These are phyloP conservation scores for Phrynosoma platyrhinos DNA, from an alignment of 2,113 vertebrate species.

Conservation along the genomic window DNA sequence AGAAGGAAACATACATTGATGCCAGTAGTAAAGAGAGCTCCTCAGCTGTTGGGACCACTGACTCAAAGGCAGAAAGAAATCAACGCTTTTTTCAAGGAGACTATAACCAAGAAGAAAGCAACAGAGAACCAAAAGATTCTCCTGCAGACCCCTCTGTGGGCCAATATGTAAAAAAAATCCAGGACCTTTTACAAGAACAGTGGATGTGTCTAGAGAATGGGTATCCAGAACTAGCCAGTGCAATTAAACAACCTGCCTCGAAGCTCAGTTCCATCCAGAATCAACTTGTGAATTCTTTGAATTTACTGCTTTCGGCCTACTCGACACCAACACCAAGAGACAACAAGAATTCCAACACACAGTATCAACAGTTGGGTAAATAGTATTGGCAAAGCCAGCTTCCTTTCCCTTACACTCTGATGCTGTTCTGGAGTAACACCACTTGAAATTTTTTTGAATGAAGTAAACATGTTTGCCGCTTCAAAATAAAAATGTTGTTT, in stretches of 20 bases:
- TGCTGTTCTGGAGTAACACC: not conserved
- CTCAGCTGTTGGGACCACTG: not conserved
- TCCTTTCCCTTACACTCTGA: conserved; percentile 34
- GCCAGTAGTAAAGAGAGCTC: not conserved
- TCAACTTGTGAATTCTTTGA: conserved; percentile 95
- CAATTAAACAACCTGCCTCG: conserved; percentile 86
- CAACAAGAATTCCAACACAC: conserved; percentile 67
- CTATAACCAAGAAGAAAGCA: conserved; percentile 30
- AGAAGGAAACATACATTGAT: conserved; percentile 16
- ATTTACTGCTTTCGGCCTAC: conserved; percentile 92
- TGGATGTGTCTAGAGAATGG: conserved; percentile 93
- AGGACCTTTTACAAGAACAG: conserved; percentile 95
- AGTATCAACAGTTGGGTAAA: conserved; percentile 77
- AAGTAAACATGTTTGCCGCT: not conserved
- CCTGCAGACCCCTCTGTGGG: conserved; percentile 84
- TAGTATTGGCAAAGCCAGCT: conserved; percentile 47
- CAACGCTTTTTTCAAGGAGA: conserved; percentile 11
- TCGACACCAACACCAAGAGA: conserved; percentile 79
- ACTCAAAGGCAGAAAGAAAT: not conserved
- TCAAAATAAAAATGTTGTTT: not conserved
- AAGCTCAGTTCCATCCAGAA: conserved; percentile 98
- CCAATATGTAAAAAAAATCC: conserved; percentile 93
- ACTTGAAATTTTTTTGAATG: not conserved
- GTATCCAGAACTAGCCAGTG: conserved; percentile 85
- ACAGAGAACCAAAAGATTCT: conserved; percentile 44